phyloP scores from a whole-genome alignment of 92 coral and sea anemone species.

The Blastomussa wellsi region DNA sequence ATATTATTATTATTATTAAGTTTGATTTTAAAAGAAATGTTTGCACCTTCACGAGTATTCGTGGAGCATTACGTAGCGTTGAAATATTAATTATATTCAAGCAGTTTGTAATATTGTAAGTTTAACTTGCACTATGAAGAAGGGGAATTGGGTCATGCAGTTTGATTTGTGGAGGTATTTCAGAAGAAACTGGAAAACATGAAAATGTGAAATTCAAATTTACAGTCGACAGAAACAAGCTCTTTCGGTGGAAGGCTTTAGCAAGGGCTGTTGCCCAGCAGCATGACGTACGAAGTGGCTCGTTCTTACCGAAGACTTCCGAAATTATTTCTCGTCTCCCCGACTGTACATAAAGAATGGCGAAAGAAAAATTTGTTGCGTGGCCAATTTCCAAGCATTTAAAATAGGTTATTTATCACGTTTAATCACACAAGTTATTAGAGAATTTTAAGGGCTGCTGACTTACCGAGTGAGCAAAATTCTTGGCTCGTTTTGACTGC shows the following conservation, averaged over 20 bases:
- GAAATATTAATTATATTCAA: background rate
- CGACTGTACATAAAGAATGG: background rate
- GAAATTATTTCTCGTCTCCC: background rate
- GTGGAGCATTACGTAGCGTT: background rate
- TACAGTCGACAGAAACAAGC: background rate
- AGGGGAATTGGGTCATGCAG: conserved; percentile 7
- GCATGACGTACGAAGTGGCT: background rate
- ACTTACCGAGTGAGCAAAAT: background rate
- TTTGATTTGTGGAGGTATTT: background rate
- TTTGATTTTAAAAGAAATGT: background rate
- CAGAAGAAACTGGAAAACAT: background rate
- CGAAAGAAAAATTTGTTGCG: background rate
- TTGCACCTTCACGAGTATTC: conserved; percentile 9
- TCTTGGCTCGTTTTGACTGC: conserved; percentile 2
- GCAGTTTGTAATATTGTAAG: conserved; percentile 2
- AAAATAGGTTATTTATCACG: conserved; percentile 21
- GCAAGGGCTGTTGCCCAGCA: background rate
- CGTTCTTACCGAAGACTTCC: background rate
- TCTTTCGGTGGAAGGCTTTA: background rate
- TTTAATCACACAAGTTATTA: background rate
- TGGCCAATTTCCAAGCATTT: background rate
- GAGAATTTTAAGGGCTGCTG: conserved; percentile 12
- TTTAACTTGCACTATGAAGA: background rate
- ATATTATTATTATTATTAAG: conserved; percentile 1
- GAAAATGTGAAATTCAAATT: background rate